Percentiles rank a stretch among this genome's conserved stretches.
Conservation (phyloP, 1,140 invertebrate species). For the Holotrichia oblita region DNA sequence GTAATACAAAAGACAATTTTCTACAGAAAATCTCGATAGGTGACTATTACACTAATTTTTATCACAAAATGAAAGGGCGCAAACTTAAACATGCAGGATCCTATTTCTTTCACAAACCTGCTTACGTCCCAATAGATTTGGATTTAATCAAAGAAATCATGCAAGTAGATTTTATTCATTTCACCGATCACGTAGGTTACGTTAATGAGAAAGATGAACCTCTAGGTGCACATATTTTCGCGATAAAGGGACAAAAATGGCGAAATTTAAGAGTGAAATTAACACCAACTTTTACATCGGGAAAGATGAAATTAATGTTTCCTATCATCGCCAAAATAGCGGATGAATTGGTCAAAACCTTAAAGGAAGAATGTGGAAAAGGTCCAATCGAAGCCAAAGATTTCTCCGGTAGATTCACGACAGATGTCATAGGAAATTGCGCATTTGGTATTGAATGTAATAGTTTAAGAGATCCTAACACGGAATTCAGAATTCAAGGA, state of each 20-base stretch:
- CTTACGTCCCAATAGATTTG: conserved; percentile 65
- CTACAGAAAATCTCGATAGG: conserved; percentile 53
- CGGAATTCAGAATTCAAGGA: conserved; percentile 63
- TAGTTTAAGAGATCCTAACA: conserved; percentile 63
- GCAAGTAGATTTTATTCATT: conserved; percentile 63
- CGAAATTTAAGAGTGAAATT: conserved; percentile 62
- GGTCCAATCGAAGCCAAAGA: conserved; percentile 41
- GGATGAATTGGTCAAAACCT: conserved; percentile 59
- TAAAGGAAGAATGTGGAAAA: conserved; percentile 44
- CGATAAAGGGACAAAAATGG: conserved; percentile 62
- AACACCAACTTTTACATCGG: conserved; percentile 65
- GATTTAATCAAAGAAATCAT: conserved; percentile 69
- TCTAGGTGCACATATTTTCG: conserved; percentile 65
- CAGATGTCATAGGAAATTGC: conserved; percentile 66
- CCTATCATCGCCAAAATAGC: conserved; percentile 47
- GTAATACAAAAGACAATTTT: conserved; percentile 46
- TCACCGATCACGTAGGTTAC: conserved; percentile 63
- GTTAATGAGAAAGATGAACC: conserved; percentile 63
- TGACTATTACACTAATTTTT: conserved; percentile 54
- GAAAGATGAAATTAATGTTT: conserved; percentile 64
- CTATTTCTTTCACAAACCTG: conserved; percentile 63
- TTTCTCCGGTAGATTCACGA: conserved; percentile 63
- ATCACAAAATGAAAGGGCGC: conserved; percentile 47
- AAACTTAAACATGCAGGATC: conserved; percentile 58
- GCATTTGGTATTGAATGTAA: conserved; percentile 68